phyloP scores from a whole-genome alignment of 2,888 invertebrate genomes.

The Apamea crenata region DNA sequence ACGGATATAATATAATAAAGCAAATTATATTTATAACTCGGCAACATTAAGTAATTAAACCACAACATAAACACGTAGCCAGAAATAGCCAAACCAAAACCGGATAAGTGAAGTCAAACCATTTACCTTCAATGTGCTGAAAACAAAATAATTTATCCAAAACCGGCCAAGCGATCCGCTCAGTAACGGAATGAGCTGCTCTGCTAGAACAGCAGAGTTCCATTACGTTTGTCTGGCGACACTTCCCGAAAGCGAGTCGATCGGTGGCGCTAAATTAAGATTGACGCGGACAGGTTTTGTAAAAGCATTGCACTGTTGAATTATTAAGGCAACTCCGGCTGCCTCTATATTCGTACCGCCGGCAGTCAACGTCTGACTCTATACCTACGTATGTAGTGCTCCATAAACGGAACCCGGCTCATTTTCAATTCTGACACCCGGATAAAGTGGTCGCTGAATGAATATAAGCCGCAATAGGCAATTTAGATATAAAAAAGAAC shows the following conservation, averaged over 20 bases:
- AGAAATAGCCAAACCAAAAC: conserved; percentile 23
- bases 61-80: conserved; percentile 2
- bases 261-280: conserved; percentile 88
- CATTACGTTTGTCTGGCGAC: conserved; percentile 89
- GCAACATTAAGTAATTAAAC: conserved; percentile 1
- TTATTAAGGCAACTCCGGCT: conserved; percentile 88
- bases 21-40: conserved; percentile 1
- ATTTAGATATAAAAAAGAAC: conserved; percentile 73
- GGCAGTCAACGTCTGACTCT: conserved; percentile 77
- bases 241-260: conserved; percentile 88
- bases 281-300: conserved; percentile 90
- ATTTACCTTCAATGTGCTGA: conserved; percentile 34
- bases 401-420: conserved; percentile 84
- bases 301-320: conserved; percentile 91
- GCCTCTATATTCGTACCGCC: conserved; percentile 87
- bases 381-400: conserved; percentile 75
- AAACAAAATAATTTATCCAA: conserved; percentile 60
- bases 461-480: conserved; percentile 78
- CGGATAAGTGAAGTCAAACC: conserved; percentile 44
- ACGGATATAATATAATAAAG: background rate
- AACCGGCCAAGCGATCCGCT: conserved; percentile 62
- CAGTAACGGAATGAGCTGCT: conserved; percentile 70
- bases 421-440: conserved; percentile 89
- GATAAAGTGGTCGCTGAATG: conserved; percentile 84
- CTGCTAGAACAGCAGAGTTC: conserved; percentile 84